phyloP scores from a whole-genome alignment of 1,140 invertebrate genomes.

The Glossosoma conforme region DNA sequence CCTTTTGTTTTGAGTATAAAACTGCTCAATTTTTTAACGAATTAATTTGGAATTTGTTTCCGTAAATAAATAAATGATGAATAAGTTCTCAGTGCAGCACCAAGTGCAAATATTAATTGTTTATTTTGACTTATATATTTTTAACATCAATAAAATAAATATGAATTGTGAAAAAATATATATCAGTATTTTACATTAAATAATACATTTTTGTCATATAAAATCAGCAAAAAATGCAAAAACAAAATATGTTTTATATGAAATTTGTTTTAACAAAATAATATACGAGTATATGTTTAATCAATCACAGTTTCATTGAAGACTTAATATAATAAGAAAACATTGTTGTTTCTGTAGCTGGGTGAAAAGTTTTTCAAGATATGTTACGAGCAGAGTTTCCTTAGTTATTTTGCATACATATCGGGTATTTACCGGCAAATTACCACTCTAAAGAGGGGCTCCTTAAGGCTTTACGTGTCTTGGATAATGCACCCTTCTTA shows the following conservation, averaged over 20 bases:
- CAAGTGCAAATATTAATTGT: too few relatives aligned
- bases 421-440: slow-evolving; percentile 18
- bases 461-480: slow-evolving; percentile 5
- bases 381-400: background rate
- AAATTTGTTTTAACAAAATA: background rate
- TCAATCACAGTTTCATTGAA: too few relatives aligned
- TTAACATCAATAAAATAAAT: too few relatives aligned
- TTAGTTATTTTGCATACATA: slow-evolving; percentile 10
- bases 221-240: background rate
- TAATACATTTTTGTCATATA: background rate
- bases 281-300: too few relatives aligned
- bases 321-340: background rate
- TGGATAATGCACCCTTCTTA: slow-evolving; percentile 9
- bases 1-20: too few relatives aligned
- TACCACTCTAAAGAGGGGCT: slow-evolving; percentile 15
- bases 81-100: too few relatives aligned
- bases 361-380: background rate
- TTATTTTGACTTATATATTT: too few relatives aligned
- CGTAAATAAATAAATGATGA: too few relatives aligned
- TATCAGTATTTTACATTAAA: too few relatives aligned
- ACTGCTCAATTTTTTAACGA: too few relatives aligned
- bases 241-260: background rate
- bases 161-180: too few relatives aligned
- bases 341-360: background rate
- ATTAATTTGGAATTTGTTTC: too few relatives aligned